Conservation (phyloP, 2,888 invertebrate genomes). For the Ceramica pisi region DNA sequence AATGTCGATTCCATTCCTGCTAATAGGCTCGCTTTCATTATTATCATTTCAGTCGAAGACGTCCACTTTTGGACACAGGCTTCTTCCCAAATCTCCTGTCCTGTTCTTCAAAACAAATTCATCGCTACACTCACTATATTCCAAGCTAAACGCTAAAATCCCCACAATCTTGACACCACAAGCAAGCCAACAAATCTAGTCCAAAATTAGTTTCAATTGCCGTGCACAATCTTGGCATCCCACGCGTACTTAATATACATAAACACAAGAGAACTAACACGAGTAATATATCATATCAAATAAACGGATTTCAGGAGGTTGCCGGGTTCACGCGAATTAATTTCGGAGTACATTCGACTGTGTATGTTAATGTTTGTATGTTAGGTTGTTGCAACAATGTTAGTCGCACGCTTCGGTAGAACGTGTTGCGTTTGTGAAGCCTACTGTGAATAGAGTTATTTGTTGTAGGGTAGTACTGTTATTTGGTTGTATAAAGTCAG, state of each 20-base stretch:
- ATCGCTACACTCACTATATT: not conserved
- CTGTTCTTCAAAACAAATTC: no score
- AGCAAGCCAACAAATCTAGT: slow-evolving; percentile 19
- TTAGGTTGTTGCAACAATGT: slow-evolving; percentile 41
- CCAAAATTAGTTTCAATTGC: slow-evolving; percentile 37
- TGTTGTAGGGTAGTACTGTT: slow-evolving; percentile 12
- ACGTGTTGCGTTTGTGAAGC: slow-evolving; percentile 40
- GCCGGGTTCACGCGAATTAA: slow-evolving; percentile 57
- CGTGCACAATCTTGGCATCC: slow-evolving; percentile 47
- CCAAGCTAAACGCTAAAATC: not conserved
- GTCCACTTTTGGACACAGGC: no score
- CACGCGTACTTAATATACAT: slow-evolving; percentile 30
- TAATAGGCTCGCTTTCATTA: not conserved
- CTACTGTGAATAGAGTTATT: slow-evolving; percentile 33
- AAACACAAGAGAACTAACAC: slow-evolving; percentile 26
- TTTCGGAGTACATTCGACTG: slow-evolving; percentile 48
- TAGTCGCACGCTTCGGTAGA: slow-evolving; percentile 8
- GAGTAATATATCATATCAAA: slow-evolving; percentile 56
- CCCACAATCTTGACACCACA: not conserved
- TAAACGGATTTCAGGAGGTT: slow-evolving; percentile 60
- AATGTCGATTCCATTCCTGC: not conserved
- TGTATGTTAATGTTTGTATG: slow-evolving; percentile 20
- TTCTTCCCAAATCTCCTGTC: no score
- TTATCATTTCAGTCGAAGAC: no score
- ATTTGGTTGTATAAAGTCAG: not conserved